Base-by-base conservation (phyloP, 37 sponge, comb jelly and placozoan species). In the Corticium candelabrum region DNA sequence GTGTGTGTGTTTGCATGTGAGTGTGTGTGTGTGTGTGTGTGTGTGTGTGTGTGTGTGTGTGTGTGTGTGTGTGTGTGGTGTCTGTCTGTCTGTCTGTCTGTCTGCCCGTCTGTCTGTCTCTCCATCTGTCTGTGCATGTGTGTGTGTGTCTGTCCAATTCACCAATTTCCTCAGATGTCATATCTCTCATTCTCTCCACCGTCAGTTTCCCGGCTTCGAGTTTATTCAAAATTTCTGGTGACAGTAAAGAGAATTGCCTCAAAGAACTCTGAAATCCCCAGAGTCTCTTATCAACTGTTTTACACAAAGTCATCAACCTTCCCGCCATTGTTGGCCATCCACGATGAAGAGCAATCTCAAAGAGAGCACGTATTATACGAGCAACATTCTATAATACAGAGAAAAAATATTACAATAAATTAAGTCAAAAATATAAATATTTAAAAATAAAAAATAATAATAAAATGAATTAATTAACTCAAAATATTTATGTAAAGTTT, bases 191-290 rank as follows among this genome's bases (percentile, higher is more conserved):
- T 33, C 85, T 78, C 40, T 84, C 79, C 41, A 97, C 30, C 7
- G 79, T 77, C 34, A 82, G 74, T 34, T 86, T 85, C 57, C 78
- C 87, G 15, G 40, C 74, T 40, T 84, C 83, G 41, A 97, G 69
- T 50, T 89, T 85, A 3, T 82, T 78, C 31, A 90, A 40, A 27
- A 90, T 67, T 0, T 87, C 83, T 30, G 67, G 75, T 0, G 86
- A 41, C 35, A 97, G 88, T 1, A 43, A 43, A 29, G 39, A 57
- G 82, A 96, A 93, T 80, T 97, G 99, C 67, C 78, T 81, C 68
- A 97, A 90, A 34, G 99, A 91, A 38, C 91, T 92, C 57, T 94
- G 88, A 69, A 81, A 86, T 15, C 69, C 21, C 99, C 99, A 97
- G 80, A 89, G 83, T 0, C 86, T 90, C 33, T 78, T 86, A 57